Evolutionary conservation across 1,140 invertebrate species (phyloP), one percentile per base, ranked within the genome.

Genomic region (Brachionus angularis): DNA sequence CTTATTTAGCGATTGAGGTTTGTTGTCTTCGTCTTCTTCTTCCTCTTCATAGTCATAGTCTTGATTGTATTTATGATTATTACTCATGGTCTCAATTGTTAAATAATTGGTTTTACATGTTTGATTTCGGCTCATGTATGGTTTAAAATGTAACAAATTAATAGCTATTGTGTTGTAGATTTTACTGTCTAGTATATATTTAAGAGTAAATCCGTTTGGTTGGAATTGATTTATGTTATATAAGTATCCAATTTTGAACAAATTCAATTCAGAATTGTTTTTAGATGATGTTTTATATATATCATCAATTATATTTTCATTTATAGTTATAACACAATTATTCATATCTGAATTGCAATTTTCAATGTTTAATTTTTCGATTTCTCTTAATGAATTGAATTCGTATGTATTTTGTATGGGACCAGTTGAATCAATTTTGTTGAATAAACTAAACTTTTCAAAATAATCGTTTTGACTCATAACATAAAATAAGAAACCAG

Each of bases 81-180:
- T 34, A 36, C 39, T 29, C 4, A 39, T 14, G 2, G 53, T 39
- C 5, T 39, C 53, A 14, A 58, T 58, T 18, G 53, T 39, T 12
- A 58, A 58, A 58, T 23, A 58, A 39, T 58, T 58, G 10, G 36
- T 16, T 3, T 29, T n/a, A 36, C 53, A 58, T 23, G 53, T 29
- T 21, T 67, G 7, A 34, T 10, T 18, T 8, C 2, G 2, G n/a
- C n/a, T n/a, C n/a, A n/a, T n/a, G n/a, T n/a, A n/a, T 4, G 62
- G 42, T 33, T 67, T 16, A 47, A 36, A 67, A 10, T 34, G 21
- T 12, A 47, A n/a, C 42, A 67, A 47, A 67, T 67, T 46, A 18
- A 67, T 47, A 12, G 62, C 62, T 31, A 67, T 67, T n/a, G 62
- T 67, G 31, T 50, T 67, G 16, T 14, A 67, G 12, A 16, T 47